Percentiles rank a stretch among this genome's conserved stretches.
These are phyloP conservation scores for Poeciliopsis retropinna DNA, from an alignment of 2,113 vertebrate genomes.

Conservation along the genomic window DNA sequence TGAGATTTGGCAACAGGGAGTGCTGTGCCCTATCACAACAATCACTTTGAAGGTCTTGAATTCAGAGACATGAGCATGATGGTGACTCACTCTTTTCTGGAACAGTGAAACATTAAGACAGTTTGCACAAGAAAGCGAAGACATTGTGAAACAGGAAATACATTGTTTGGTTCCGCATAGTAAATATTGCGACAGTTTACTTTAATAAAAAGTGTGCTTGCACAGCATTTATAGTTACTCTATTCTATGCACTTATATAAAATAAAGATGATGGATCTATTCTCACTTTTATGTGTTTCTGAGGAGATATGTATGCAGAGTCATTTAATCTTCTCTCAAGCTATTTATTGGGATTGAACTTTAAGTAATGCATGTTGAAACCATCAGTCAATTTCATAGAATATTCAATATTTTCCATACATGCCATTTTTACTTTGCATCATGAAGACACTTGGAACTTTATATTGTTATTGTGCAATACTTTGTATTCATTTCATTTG, in stretches of 20 bases:
- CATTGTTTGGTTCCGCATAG: not conserved
- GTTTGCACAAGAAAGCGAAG: not conserved
- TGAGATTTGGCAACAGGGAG: not conserved
- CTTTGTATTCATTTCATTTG: too few species aligned
- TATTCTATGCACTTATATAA: not conserved
- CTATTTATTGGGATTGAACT: not conserved
- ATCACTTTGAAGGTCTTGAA: not conserved
- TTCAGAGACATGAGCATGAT: not conserved
- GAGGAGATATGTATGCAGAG: not conserved
- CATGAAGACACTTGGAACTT: not conserved
- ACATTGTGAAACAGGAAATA: constrained; percentile 18
- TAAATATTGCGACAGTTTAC: not conserved
- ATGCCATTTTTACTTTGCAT: not conserved
- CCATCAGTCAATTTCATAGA: not conserved
- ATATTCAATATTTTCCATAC: not conserved
- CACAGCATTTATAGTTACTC: not conserved
- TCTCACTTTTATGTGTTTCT: not conserved
- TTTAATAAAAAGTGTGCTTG: not conserved
- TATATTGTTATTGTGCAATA: too few species aligned
- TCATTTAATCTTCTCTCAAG: not conserved
- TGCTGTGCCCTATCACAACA: not conserved
- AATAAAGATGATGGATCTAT: not conserved
- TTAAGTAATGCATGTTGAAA: not conserved
- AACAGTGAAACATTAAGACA: not conserved
- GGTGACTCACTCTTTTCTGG: not conserved